A percentile compares a stretch with the other conserved stretches of the same genome.
phyloP scores from a whole-genome alignment of 2,888 invertebrate genomes.

The Nipponacmea schrenckii region DNA sequence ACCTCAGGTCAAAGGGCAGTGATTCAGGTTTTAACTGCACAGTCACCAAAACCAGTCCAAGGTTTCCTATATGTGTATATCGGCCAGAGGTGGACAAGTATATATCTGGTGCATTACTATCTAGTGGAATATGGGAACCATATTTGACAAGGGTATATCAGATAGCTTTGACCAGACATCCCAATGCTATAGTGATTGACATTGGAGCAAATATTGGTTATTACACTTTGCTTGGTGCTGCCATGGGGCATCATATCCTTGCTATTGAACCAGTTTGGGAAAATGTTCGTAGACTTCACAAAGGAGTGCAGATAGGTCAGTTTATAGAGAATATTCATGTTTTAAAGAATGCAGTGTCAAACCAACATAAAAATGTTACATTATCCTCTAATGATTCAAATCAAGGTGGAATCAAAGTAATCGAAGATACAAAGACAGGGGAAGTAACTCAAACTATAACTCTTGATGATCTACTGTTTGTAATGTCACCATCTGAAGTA shows the following conservation, averaged over 20 bases:
- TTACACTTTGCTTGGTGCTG: conserved; percentile 51
- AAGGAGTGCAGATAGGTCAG: conserved; percentile 36
- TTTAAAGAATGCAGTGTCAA: conserved; percentile 49
- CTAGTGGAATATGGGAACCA: conserved; percentile 59
- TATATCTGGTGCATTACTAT: conserved; percentile 49
- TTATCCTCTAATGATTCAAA: conserved; percentile 44
- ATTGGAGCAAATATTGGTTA: conserved; percentile 61
- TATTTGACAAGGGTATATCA: conserved; percentile 48
- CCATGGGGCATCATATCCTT: conserved; percentile 53
- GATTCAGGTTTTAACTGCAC: conserved; percentile 36
- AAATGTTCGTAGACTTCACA: conserved; percentile 40
- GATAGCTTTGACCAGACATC: conserved; percentile 38
- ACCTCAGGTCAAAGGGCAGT: conserved; percentile 17
- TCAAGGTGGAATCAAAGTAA: conserved; percentile 51
- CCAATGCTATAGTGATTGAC: conserved; percentile 52
- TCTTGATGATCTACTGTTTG: conserved; percentile 44
- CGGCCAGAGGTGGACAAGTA: conserved; percentile 44
- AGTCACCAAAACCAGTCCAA: conserved; percentile 39
- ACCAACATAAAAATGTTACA: conserved; percentile 37
- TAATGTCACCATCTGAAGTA: conserved; percentile 36
- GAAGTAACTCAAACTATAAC: conserved; percentile 30
- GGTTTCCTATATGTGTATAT: conserved; percentile 52
- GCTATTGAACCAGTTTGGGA: conserved; percentile 60
- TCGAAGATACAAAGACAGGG: conserved; percentile 19
- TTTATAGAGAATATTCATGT: conserved; percentile 41